Evolutionary conservation across 2,113 vertebrate species (phyloP), one percentile per base, ranked within the genome.

Genomic region (Aldabrachelys gigantea): DNA sequence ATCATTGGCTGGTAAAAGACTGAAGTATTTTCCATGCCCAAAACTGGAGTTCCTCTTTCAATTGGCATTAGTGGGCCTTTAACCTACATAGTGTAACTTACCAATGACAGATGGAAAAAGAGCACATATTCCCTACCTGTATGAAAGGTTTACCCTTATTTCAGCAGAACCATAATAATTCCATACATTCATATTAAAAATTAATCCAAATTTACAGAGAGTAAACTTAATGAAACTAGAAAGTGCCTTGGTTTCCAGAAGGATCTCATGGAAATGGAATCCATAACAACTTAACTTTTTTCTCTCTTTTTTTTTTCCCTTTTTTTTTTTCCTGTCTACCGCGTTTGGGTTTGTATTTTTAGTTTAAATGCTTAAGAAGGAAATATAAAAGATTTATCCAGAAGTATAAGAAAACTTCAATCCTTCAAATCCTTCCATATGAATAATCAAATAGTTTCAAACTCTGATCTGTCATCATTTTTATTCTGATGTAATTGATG

Each of bases 151-250:
- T 6, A 87, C 94, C 92, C 96, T 31, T 91, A 96, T 93, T 96
- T 92, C 95, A 96, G 90, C 53, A 91, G 53, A 91, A 95, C 91
- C 52, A 31, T 12, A 92, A 90, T 95, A 92, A 80, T 97, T 96
- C 93, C 92, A 96, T 97, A 98, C 98, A 98, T 94, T 90, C 87
- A 84, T 84, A 95, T 94, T 97, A 97, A 98, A 96, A 97, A 80
- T 88, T 92, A 97, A 97, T 95, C 96, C 96, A 96, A 95, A 96
- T 97, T 98, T 97, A 98, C 69, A 82, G 89, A 93, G 87, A 94
- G 84, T 91, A 17, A 44, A 89, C 94, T 94, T 97, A 98, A 95
- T 97, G 95, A 97, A 97, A 96, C 54, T 81, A 82, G 96, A 97
- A 95, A 93, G 9, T 31, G 22, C 22, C 8, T 19, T 85, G 80